phyloP scores from a whole-genome alignment of 1,140 invertebrate species.

The Pseudomyrmex flavicornis region DNA sequence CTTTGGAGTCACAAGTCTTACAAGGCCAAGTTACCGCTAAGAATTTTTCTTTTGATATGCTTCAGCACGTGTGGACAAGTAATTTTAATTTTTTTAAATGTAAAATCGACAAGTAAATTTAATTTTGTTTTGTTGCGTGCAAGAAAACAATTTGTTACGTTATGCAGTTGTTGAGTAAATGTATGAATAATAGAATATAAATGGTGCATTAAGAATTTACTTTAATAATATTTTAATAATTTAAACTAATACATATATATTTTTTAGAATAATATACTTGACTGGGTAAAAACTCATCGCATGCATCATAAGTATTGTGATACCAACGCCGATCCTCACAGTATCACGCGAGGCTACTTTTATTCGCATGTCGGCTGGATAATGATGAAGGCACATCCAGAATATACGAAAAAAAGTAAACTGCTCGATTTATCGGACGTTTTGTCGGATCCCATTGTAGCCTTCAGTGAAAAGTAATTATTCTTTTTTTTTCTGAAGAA shows the following conservation, averaged over 20 bases:
- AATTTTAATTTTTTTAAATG: neutral
- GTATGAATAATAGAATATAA: too few species aligned
- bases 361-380: slow-evolving; percentile 47
- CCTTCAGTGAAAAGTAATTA: slow-evolving; percentile 12
- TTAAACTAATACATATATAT: neutral
- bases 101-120: too few species aligned
- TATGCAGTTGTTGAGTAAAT: too few species aligned
- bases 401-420: slow-evolving; percentile 30
- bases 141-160: too few species aligned
- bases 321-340: slow-evolving; percentile 56
- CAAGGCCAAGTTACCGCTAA: slow-evolving; percentile 86
- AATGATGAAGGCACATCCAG: slow-evolving; percentile 44
- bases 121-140: neutral
- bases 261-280: neutral
- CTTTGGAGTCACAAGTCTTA: slow-evolving; percentile 89
- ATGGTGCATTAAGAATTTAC: too few species aligned
- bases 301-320: slow-evolving; percentile 48
- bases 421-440: slow-evolving; percentile 40
- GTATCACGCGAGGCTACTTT: slow-evolving; percentile 21
- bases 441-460: slow-evolving; percentile 32
- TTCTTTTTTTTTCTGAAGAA: neutral
- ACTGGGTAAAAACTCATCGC: slow-evolving; percentile 32
- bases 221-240: neutral
- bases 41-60: slow-evolving; percentile 74
- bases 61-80: slow-evolving; percentile 43